These are phyloP conservation scores for Drosophila funebris DNA, from an alignment of 1,140 invertebrate genomes.

Conservation along the genomic window DNA sequence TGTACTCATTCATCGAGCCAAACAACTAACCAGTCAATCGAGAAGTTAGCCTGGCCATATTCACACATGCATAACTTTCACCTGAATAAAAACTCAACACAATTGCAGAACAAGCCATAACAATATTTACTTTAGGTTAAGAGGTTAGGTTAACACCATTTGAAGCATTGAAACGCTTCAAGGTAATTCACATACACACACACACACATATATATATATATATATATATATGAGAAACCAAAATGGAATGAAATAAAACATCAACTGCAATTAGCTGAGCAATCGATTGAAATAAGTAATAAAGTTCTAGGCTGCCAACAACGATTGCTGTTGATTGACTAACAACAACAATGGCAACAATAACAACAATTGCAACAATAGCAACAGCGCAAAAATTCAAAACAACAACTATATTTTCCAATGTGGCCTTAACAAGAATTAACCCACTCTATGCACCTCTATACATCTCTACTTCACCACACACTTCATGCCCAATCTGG, in stretches of 20 bases:
- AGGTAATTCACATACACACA: too few relatives aligned
- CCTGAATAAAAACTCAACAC: background rate
- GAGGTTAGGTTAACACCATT: background rate
- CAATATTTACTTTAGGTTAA: slow-evolving; percentile 34
- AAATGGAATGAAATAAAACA: slow-evolving; percentile 45
- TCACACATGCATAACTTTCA: slow-evolving; percentile 12
- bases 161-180: background rate
- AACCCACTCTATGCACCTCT: background rate
- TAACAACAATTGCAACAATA: slow-evolving; percentile 19
- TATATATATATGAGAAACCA: background rate
- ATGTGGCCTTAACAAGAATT: slow-evolving; percentile 16
- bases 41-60: too few relatives aligned
- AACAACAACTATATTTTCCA: slow-evolving; percentile 37
- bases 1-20: too few relatives aligned
- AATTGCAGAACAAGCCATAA: background rate
- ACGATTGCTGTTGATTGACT: slow-evolving; percentile 49
- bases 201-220: too few relatives aligned
- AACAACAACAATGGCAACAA: slow-evolving; percentile 15
- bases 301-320: slow-evolving; percentile 53
- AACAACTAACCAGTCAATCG: too few relatives aligned
- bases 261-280: slow-evolving; percentile 70
- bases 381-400: slow-evolving; percentile 25
- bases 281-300: slow-evolving; percentile 57
- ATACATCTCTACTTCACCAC: background rate
- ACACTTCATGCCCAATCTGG: slow-evolving; percentile 45